These are phyloP conservation scores for Phalera bucephala DNA, from an alignment of 2,888 invertebrate species.

Conservation along the genomic window DNA sequence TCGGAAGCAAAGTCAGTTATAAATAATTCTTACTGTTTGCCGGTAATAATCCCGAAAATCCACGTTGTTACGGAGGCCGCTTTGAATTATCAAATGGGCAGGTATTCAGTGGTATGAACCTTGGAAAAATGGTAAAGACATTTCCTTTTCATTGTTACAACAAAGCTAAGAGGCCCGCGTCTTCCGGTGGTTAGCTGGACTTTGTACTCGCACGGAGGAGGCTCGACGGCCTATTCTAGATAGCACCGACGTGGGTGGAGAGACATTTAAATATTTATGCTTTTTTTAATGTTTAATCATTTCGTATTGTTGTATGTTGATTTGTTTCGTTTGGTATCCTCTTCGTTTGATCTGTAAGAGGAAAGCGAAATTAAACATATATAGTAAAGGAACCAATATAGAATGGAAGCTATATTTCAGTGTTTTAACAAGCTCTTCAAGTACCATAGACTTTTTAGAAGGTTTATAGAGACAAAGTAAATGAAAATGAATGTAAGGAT, in stretches of 20 bases:
- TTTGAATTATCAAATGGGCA: slow-evolving; percentile 34
- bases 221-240: slow-evolving; percentile 29
- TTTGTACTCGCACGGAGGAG: slow-evolving; percentile 39
- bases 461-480: too few species aligned
- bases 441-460: too few species aligned
- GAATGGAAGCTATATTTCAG: too few species aligned
- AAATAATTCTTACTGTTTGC: slow-evolving; percentile 41
- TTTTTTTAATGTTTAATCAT: too few species aligned
- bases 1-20: slow-evolving; percentile 32
- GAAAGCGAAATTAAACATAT: too few species aligned
- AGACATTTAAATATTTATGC: too few species aligned
- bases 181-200: slow-evolving; percentile 68
- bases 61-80: slow-evolving; percentile 25
- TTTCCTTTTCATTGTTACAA: slow-evolving; percentile 62
- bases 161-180: slow-evolving; percentile 58
- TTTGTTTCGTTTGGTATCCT: slow-evolving; percentile 13
- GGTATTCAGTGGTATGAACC: slow-evolving; percentile 38
- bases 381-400: too few species aligned
- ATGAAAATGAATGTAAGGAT: too few species aligned
- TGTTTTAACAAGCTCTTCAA: too few species aligned
- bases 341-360: too few species aligned
- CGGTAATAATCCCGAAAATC: slow-evolving; percentile 37
- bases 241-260: slow-evolving; percentile 10
- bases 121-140: slow-evolving; percentile 57
- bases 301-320: too few species aligned